Conservation (phyloP, 30 jellyfish, hydroid and myxozoan species). For the Morbakka virulenta region DNA sequence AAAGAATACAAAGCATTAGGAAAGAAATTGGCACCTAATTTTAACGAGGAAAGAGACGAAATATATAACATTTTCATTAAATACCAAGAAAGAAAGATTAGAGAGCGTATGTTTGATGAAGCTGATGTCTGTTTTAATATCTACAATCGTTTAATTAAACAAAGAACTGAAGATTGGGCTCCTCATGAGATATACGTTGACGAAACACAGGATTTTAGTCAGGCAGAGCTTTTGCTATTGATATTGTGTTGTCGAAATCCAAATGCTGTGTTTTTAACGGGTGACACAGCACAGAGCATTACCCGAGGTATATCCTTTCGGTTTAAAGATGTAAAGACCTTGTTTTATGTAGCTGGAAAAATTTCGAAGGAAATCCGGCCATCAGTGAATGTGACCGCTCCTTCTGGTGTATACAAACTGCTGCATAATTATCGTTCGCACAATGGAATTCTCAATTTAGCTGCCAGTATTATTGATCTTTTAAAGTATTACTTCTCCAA, state of each 20-base stretch:
- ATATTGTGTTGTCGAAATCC: constrained; percentile 72
- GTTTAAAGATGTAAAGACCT: constrained; percentile 67
- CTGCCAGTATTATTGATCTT: constrained; percentile 59
- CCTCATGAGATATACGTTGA: constrained; percentile 80
- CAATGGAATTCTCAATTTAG: constrained; percentile 65
- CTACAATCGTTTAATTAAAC: constrained; percentile 43
- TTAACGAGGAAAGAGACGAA: constrained; percentile 68
- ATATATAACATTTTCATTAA: constrained; percentile 50
- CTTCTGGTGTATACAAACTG: constrained; percentile 58
- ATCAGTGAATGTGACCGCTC: constrained; percentile 33
- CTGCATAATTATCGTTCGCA: constrained; percentile 88
- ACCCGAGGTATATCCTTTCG: constrained; percentile 84
- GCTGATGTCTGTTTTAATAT: constrained; percentile 56
- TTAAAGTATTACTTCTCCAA: constrained; percentile 67
- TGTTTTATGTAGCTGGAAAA: constrained; percentile 47
- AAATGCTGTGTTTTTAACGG: constrained; percentile 79
- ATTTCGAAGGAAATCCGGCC: constrained; percentile 18
- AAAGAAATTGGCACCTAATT: constrained; percentile 73
- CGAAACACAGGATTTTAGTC: constrained; percentile 90
- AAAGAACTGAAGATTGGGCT: constrained; percentile 50
- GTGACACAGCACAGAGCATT: constrained; percentile 94
- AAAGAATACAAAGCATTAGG: constrained; percentile 71
- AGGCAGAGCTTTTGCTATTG: constrained; percentile 67
- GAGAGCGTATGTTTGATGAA: constrained; percentile 52
- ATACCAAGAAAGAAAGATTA: constrained; percentile 43